These are phyloP conservation scores for Campoletis raptor DNA, from an alignment of 2,888 invertebrate genomes.

Conservation along the genomic window DNA sequence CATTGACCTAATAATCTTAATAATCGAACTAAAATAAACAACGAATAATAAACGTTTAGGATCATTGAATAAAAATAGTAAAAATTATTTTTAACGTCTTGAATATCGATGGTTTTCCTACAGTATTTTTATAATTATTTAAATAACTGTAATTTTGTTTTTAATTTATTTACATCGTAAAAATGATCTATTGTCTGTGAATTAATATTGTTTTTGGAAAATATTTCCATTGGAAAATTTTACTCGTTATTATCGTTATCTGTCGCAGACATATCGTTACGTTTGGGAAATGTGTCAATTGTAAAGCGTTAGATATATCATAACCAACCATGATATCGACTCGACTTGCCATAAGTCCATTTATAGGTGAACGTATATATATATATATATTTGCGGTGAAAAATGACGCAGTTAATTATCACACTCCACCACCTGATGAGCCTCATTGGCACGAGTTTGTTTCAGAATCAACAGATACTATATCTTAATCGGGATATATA, in stretches of 20 bases:
- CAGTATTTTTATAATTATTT: background rate
- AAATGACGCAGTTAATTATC: constrained; percentile 31
- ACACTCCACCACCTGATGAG: constrained; percentile 58
- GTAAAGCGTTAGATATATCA: background rate
- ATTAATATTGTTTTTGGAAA: background rate
- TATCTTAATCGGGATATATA: background rate
- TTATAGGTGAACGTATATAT: background rate
- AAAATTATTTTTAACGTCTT: background rate
- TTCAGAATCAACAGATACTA: constrained; percentile 2
- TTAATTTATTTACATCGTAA: background rate
- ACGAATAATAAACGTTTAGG: background rate
- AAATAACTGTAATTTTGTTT: background rate
- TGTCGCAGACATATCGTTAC: background rate
- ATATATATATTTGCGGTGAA: constrained; percentile 4
- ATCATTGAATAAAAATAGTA: background rate
- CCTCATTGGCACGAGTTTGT: background rate
- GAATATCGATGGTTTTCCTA: background rate
- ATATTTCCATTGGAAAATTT: background rate
- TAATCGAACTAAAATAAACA: background rate
- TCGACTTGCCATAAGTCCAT: background rate
- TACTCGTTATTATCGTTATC: background rate
- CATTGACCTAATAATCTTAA: background rate
- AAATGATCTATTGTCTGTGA: background rate
- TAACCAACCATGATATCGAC: background rate
- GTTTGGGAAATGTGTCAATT: background rate